Conservation (phyloP, 2,113 vertebrate genomes). For the Neotoma lepida region DNA sequence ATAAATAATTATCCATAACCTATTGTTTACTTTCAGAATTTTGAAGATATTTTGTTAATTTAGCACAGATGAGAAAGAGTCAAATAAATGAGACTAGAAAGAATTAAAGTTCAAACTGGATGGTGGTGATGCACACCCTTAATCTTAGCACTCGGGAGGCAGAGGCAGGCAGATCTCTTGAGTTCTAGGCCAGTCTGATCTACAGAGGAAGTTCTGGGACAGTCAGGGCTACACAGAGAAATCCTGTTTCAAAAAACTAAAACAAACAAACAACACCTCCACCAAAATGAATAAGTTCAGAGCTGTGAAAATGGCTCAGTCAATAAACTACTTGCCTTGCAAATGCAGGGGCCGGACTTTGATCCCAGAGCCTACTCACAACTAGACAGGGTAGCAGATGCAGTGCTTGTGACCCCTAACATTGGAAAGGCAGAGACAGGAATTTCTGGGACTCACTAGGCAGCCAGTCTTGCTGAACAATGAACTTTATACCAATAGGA, state of each 20-base stretch:
- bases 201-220: background rate
- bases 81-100: background rate
- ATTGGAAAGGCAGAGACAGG: background rate
- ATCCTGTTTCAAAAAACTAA: background rate
- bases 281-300: background rate
- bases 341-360: background rate
- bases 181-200: background rate
- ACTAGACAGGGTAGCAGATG: background rate
- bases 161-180: background rate
- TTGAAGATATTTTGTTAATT: background rate
- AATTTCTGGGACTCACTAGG: background rate
- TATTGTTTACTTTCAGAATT: constrained; percentile 21
- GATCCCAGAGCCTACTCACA: background rate
- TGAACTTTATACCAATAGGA: background rate
- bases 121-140: background rate
- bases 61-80: background rate
- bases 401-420: background rate
- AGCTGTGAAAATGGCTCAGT: background rate
- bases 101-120: background rate
- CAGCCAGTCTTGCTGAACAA: background rate
- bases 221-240: background rate
- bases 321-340: background rate
- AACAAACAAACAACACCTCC: background rate
- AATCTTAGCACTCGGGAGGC: background rate
- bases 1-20: background rate